These are phyloP conservation scores for Drepanosiphum platanoidis DNA, from an alignment of 2,888 invertebrate genomes.

Conservation along the genomic window DNA sequence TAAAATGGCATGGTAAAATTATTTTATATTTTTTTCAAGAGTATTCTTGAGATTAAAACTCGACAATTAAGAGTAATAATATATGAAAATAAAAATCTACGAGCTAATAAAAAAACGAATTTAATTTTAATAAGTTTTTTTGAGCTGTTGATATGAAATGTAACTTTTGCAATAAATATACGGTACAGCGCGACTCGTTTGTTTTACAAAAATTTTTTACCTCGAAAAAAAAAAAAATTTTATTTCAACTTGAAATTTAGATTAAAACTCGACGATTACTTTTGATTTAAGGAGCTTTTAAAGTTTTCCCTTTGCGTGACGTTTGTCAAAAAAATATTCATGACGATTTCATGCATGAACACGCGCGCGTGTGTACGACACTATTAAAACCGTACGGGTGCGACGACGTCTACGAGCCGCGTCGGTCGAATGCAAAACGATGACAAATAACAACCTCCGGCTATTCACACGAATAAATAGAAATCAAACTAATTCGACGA, in stretches of 20 bases:
- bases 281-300: neutral
- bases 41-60: neutral
- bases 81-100: neutral
- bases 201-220: constrained; percentile 9
- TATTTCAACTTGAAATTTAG: constrained; percentile 7
- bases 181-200: neutral
- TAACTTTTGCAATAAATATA: constrained; percentile 26
- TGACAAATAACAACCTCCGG: too few relatives aligned
- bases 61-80: neutral
- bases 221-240: constrained; percentile 1
- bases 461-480: too few relatives aligned
- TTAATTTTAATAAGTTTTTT: constrained; percentile 31
- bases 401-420: too few relatives aligned
- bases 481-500: too few relatives aligned
- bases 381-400: too few relatives aligned
- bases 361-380: too few relatives aligned
- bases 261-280: constrained; percentile 10
- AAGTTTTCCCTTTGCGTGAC: neutral
- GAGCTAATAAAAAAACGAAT: constrained; percentile 3
- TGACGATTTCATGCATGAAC: too few relatives aligned
- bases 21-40: neutral
- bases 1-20: neutral
- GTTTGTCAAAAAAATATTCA: neutral
- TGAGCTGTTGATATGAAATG: constrained; percentile 17
- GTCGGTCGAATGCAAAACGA: too few relatives aligned